Percentiles rank a stretch among this genome's conserved stretches.
Evolutionary conservation across 2,888 invertebrate species (phyloP).

Genomic region (Mycalesis mineus): DNA sequence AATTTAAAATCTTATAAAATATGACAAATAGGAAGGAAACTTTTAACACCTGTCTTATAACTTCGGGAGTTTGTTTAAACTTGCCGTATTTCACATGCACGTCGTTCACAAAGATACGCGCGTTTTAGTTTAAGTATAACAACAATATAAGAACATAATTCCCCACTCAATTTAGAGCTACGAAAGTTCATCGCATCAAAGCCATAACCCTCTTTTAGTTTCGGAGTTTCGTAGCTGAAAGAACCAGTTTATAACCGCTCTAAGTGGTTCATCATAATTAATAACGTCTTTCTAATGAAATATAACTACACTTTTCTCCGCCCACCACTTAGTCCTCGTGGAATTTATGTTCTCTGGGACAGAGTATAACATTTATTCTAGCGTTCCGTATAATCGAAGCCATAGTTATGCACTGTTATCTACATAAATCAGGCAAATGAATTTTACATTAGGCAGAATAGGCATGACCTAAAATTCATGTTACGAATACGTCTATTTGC

Average conservation of each 20-base stretch:
- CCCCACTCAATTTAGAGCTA: background rate
- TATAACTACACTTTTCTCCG: constrained; percentile 25
- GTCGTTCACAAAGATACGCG: constrained; percentile 21
- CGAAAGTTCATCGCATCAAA: background rate
- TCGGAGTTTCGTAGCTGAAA: background rate
- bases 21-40: background rate
- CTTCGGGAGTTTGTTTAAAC: background rate
- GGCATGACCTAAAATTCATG: too few relatives aligned
- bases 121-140: constrained; percentile 2
- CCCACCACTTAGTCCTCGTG: too few relatives aligned
- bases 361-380: too few relatives aligned
- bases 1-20: background rate
- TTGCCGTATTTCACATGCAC: background rate
- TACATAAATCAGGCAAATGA: too few relatives aligned
- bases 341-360: too few relatives aligned
- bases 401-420: too few relatives aligned
- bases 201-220: background rate
- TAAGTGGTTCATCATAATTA: constrained; percentile 3
- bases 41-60: background rate
- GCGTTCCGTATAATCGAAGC: too few relatives aligned
- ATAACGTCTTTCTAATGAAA: constrained; percentile 34
- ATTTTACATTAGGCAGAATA: too few relatives aligned
- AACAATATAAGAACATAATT: background rate
- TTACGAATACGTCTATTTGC: too few relatives aligned
- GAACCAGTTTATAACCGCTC: too few relatives aligned